A percentile compares a stretch with the other conserved stretches of the same genome.
These are phyloP conservation scores for Pimpla rufipes DNA, from an alignment of 2,888 invertebrate species.

Conservation along the genomic window DNA sequence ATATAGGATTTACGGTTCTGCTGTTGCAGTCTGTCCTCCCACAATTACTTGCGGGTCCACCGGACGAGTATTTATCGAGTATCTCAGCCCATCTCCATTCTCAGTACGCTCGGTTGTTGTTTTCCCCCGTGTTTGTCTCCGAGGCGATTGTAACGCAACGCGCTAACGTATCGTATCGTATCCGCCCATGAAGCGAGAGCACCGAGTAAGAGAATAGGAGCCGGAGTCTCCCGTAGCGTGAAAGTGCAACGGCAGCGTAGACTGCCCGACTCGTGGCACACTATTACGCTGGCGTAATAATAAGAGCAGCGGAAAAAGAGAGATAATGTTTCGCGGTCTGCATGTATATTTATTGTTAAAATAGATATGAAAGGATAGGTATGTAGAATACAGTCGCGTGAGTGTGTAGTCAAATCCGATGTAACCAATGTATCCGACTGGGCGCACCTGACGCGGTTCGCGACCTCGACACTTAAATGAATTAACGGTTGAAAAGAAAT, in stretches of 20 bases:
- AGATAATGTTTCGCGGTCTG: conserved; percentile 24
- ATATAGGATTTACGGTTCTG: too few relatives aligned
- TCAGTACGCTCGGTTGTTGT: conserved; percentile 4
- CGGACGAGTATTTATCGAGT: background rate
- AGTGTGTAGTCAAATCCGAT: conserved; percentile 15
- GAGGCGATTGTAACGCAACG: conserved; percentile 23
- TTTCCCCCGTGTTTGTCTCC: conserved; percentile 16
- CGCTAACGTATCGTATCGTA: conserved; percentile 27
- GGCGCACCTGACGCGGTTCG: conserved; percentile 16
- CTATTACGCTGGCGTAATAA: conserved; percentile 35
- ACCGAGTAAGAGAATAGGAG: conserved; percentile 31
- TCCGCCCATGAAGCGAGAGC: conserved; percentile 18
- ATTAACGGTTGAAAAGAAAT: conserved; percentile 8
- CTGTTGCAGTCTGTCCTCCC: background rate
- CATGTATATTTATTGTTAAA: background rate
- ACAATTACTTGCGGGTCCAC: too few relatives aligned
- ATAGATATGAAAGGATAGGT: conserved; percentile 1
- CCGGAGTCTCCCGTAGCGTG: conserved; percentile 24
- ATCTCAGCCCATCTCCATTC: conserved; percentile 1
- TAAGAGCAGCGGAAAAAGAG: conserved; percentile 10
- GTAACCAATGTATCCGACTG: conserved; percentile 15
- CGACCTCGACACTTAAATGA: conserved; percentile 20
- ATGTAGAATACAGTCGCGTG: background rate
- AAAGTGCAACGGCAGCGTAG: conserved; percentile 44
- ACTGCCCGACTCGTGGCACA: background rate